These are phyloP conservation scores for Paramuricea clavata DNA, from an alignment of 92 coral and sea anemone genomes.

Conservation along the genomic window DNA sequence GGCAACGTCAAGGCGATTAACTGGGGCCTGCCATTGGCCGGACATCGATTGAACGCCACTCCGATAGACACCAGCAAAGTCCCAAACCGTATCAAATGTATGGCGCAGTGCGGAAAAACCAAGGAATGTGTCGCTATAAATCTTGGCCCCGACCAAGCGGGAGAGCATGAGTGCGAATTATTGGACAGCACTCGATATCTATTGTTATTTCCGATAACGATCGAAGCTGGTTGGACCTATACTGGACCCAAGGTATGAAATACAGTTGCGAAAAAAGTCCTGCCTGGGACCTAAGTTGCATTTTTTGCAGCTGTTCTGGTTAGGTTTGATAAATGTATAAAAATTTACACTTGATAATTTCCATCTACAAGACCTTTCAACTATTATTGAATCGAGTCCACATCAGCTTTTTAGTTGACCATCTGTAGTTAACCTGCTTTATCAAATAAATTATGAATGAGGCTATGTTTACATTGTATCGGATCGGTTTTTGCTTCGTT, in stretches of 20 bases:
- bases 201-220: neutral
- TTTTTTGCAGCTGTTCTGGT: no score
- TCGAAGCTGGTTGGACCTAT: neutral
- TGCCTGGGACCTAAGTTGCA: no score
- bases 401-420: no score
- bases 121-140: slow-evolving; percentile 10
- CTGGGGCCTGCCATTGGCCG: slow-evolving; percentile 31
- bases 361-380: no score
- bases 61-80: neutral
- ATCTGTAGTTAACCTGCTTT: no score
- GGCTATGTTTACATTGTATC: no score
- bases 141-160: slow-evolving; percentile 1
- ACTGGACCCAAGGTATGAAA: slow-evolving; percentile 6
- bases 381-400: no score
- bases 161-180: neutral
- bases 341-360: no score
- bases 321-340: no score
- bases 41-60: neutral
- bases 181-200: neutral
- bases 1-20: neutral
- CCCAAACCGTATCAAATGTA: neutral
- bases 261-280: no score
- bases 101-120: slow-evolving; percentile 9
- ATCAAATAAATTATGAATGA: no score
- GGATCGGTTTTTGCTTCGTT: no score